A percentile compares a stretch with the other conserved stretches of the same genome.
Conservation (phyloP, 2,113 vertebrate species). For the Propithecus coquereli region DNA sequence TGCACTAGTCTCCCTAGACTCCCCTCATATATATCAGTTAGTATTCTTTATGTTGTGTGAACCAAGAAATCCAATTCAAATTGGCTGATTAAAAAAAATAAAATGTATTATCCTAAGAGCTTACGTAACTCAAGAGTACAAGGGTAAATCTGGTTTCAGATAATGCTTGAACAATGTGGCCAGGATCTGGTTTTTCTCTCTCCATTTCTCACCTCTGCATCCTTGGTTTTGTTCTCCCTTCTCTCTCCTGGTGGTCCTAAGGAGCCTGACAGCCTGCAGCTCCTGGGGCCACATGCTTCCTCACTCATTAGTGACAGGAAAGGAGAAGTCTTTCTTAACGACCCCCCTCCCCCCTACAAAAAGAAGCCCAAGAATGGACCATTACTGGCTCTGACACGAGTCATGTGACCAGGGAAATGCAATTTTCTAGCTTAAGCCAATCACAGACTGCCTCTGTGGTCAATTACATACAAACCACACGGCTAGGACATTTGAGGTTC, state of each 20-base stretch:
- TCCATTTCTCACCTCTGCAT: background rate
- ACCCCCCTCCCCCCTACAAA: too few relatives aligned
- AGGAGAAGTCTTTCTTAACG: background rate
- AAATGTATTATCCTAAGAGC: background rate
- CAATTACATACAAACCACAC: background rate
- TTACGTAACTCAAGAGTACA: background rate
- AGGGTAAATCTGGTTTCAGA: background rate
- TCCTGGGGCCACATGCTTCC: background rate
- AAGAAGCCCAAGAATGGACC: background rate
- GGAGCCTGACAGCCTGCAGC: background rate
- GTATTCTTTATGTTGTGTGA: background rate
- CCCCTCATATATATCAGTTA: background rate
- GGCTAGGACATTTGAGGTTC: background rate
- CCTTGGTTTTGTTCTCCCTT: background rate
- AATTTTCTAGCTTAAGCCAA: background rate
- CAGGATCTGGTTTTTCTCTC: background rate
- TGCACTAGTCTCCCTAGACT: accelerated
- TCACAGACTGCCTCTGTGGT: background rate
- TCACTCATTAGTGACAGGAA: background rate
- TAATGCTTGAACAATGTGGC: background rate
- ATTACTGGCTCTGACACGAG: background rate
- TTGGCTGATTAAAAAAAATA: background rate
- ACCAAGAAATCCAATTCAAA: background rate
- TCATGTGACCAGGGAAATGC: background rate
- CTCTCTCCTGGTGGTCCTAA: background rate